These are phyloP conservation scores for Thalassoma bifasciatum DNA, from an alignment of 2,113 vertebrate species.

Conservation along the genomic window DNA sequence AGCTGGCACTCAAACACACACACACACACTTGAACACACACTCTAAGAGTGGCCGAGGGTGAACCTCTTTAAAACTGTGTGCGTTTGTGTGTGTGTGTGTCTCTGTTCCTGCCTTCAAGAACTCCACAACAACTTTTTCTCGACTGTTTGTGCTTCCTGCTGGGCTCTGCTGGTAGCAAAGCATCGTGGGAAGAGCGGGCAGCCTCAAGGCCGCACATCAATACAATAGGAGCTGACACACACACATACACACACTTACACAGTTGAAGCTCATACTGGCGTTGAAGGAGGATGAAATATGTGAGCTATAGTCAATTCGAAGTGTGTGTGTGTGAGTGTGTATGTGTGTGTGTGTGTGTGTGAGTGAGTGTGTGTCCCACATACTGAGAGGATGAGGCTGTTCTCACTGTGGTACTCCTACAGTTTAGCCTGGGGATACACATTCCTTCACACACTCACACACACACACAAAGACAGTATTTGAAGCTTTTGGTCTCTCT, in stretches of 20 bases:
- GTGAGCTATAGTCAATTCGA: conserved; percentile 43
- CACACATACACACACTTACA: conserved; percentile 13
- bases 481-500: conserved; percentile 35
- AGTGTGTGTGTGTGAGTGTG: conserved; percentile 21
- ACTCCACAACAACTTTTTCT: conserved; percentile 50
- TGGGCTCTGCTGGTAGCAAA: conserved; percentile 23
- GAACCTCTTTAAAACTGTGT: neutral
- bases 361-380: conserved; percentile 47
- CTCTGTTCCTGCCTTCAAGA: neutral
- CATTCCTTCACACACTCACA: conserved; percentile 15
- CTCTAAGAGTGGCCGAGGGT: no score
- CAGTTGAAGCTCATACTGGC: neutral
- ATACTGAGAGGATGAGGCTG: conserved; percentile 32
- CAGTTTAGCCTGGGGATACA: conserved; percentile 53
- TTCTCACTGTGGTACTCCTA: conserved; percentile 54
- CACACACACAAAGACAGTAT: conserved; percentile 13
- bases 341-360: conserved; percentile 24
- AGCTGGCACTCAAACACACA: conserved; percentile 48
- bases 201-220: conserved; percentile 46
- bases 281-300: conserved; percentile 11
- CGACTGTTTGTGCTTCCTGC: conserved; percentile 18
- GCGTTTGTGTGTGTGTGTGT: neutral
- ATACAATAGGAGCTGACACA: conserved; percentile 41
- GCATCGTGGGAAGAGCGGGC: conserved; percentile 45
- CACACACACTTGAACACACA: conserved; percentile 4